Percentiles rank a stretch among this genome's conserved stretches.
Conservation (phyloP, 2,113 vertebrate species). For the Cygnus atratus region DNA sequence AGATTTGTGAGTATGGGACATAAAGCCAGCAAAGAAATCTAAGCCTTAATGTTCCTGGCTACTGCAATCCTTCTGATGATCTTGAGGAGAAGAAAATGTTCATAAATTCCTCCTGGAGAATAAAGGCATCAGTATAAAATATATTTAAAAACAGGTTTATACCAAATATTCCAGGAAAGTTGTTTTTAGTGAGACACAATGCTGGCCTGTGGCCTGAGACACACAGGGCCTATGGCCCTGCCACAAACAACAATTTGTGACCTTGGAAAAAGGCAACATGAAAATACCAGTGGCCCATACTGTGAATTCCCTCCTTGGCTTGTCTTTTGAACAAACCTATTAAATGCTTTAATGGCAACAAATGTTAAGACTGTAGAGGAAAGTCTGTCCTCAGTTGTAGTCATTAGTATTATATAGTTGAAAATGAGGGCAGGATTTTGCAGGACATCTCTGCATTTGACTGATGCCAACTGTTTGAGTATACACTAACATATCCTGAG, state of each 20-base stretch:
- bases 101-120: background rate
- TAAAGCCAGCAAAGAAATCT: background rate
- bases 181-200: background rate
- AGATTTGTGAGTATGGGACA: background rate
- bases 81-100: background rate
- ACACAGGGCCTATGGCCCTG: background rate
- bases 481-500: background rate
- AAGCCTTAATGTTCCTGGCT: no score
- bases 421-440: background rate
- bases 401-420: background rate
- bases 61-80: no score
- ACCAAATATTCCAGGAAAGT: background rate
- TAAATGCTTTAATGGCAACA: background rate
- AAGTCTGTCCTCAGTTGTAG: background rate
- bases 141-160: background rate
- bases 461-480: background rate
- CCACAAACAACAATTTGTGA: background rate
- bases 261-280: no score
- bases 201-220: no score
- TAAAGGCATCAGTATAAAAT: background rate
- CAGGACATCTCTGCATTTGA: background rate
- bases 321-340: background rate
- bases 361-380: background rate
- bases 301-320: background rate
- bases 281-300: background rate